Conservation (phyloP, 2,888 invertebrate genomes). For the Chironomus tentans region DNA sequence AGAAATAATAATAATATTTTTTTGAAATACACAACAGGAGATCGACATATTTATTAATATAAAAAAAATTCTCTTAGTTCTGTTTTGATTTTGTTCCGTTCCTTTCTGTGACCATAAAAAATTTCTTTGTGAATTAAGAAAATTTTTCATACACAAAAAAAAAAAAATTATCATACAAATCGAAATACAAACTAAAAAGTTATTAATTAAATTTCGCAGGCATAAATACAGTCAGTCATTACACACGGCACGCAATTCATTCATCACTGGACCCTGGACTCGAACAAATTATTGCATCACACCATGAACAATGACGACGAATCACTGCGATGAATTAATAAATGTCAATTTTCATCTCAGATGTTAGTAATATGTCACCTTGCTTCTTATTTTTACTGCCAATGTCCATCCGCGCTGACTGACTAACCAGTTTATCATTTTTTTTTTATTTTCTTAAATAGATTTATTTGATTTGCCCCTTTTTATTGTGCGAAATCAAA, state of each 20-base stretch:
- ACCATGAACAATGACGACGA: not conserved
- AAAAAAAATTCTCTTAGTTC: not conserved
- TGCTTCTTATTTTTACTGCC: not conserved
- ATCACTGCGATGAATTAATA: not conserved
- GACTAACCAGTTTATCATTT: not conserved
- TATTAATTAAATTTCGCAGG: not conserved
- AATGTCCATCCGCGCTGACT: not conserved
- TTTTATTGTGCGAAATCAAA: not conserved
- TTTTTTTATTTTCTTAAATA: not conserved
- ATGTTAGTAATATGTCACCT: not conserved
- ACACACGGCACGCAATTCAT: too few species aligned
- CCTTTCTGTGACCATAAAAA: not conserved
- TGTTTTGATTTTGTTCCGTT: constrained; percentile 6
- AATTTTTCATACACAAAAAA: not conserved
- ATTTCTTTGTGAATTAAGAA: not conserved
- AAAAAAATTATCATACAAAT: constrained; percentile 22
- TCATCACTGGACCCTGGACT: not conserved
- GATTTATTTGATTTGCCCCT: not conserved
- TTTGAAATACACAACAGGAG: constrained; percentile 12
- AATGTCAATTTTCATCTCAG: not conserved
- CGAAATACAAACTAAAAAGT: not conserved
- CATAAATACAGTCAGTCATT: too few species aligned
- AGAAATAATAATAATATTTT: constrained; percentile 3
- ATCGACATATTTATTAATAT: constrained; percentile 27
- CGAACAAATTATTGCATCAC: not conserved